phyloP scores from a whole-genome alignment of 1,140 invertebrate species.

The Drosophila sp. region DNA sequence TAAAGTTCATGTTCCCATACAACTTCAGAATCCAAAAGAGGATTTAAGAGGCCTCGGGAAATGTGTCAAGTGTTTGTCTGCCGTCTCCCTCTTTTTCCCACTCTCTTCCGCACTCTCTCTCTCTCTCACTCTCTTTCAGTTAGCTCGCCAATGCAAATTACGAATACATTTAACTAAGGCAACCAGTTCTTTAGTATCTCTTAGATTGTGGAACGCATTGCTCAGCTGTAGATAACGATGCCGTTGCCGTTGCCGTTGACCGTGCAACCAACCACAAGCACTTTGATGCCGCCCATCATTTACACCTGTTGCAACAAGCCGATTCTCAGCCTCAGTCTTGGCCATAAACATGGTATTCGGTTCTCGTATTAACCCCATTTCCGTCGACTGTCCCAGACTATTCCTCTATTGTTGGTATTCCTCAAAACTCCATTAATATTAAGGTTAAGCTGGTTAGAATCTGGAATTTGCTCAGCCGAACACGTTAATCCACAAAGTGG shows the following conservation, averaged over 20 bases:
- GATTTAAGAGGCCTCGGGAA: conserved; percentile 36
- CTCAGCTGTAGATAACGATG: conserved; percentile 22
- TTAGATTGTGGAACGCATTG: conserved; percentile 59
- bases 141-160: conserved; percentile 68
- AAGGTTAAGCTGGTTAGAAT: neutral
- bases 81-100: conserved; percentile 9
- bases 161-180: conserved; percentile 54
- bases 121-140: conserved; percentile 16
- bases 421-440: conserved; percentile 4
- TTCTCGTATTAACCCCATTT: conserved; percentile 51
- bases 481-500: neutral
- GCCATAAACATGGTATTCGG: conserved; percentile 9
- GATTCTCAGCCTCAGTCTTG: neutral
- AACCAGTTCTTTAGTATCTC: conserved; percentile 62
- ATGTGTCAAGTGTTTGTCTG: conserved; percentile 71
- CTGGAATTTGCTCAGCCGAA: neutral
- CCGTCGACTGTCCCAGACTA: neutral
- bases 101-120: conserved; percentile 23
- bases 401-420: conserved; percentile 1
- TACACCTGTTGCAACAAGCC: conserved; percentile 55
- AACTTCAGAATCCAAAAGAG: neutral
- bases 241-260: conserved; percentile 17
- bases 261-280: conserved; percentile 21
- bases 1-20: conserved; percentile 48
- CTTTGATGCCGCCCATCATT: conserved; percentile 59